These are phyloP conservation scores for Oxyura jamaicensis DNA, from an alignment of 2,113 vertebrate species.

Conservation along the genomic window DNA sequence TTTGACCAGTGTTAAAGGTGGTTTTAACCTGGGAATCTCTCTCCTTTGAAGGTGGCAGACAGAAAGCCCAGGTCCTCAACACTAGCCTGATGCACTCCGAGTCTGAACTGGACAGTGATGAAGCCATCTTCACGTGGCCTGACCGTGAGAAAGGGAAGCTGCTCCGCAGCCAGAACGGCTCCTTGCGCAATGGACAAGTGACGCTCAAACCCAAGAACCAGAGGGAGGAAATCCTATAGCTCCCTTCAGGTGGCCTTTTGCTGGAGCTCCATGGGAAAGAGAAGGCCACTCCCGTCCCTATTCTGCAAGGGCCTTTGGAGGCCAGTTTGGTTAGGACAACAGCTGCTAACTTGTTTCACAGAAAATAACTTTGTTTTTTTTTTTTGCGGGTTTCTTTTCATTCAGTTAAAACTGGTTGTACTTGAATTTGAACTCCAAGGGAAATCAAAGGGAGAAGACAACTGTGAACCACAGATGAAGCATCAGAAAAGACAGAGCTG, in stretches of 20 bases:
- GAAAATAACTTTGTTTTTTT: not conserved
- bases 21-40: slow-evolving; percentile 8
- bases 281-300: not conserved
- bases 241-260: not conserved
- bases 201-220: slow-evolving; percentile 83
- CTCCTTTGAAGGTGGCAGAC: slow-evolving; percentile 77
- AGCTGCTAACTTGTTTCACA: slow-evolving; percentile 48
- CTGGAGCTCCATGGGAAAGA: not conserved
- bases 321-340: not conserved
- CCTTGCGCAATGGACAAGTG: slow-evolving; percentile 89
- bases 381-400: slow-evolving; percentile 55
- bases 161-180: slow-evolving; percentile 91
- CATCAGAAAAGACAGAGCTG: not conserved
- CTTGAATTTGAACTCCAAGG: slow-evolving; percentile 74
- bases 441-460: slow-evolving; percentile 59
- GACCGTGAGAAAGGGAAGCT: slow-evolving; percentile 93
- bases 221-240: slow-evolving; percentile 81
- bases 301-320: not conserved
- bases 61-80: slow-evolving; percentile 86
- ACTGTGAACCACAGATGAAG: slow-evolving; percentile 63
- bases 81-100: slow-evolving; percentile 97
- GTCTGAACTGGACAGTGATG: slow-evolving; percentile 95
- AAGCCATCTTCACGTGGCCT: slow-evolving; percentile 90
- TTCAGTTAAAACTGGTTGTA: slow-evolving; percentile 68
- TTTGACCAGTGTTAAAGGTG: not conserved